phyloP scores from a whole-genome alignment of 2,113 vertebrate species.

The Cavia aperea region DNA sequence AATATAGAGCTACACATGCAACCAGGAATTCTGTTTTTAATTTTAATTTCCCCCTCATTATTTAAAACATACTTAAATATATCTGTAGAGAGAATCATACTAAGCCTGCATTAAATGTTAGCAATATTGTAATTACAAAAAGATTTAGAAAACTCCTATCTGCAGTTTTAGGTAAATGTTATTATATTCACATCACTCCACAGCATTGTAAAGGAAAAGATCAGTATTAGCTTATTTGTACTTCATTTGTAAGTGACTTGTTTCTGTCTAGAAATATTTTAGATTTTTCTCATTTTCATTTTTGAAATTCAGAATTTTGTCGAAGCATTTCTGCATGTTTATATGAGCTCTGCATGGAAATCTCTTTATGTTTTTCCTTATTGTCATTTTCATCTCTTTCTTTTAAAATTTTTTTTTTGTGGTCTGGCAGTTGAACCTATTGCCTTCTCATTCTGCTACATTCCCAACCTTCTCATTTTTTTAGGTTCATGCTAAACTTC shows the following conservation, averaged over 20 bases:
- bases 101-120: conserved; percentile 32
- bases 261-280: background rate
- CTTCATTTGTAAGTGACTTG: background rate
- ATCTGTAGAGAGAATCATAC: conserved; percentile 48
- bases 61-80: conserved; percentile 44
- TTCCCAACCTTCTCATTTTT: background rate
- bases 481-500: background rate
- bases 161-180: background rate
- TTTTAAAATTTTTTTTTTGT: background rate
- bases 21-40: background rate
- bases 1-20: background rate
- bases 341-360: background rate
- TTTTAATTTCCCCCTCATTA: background rate
- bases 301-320: background rate
- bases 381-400: background rate
- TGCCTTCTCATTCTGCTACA: background rate
- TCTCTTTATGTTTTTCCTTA: background rate
- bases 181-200: background rate
- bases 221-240: background rate
- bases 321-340: background rate
- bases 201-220: background rate
- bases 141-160: conserved; percentile 42
- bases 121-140: conserved; percentile 53
- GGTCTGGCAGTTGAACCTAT: background rate
- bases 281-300: background rate